phyloP scores from a whole-genome alignment of 2,888 invertebrate species.

The Willowsia nigromaculata region DNA sequence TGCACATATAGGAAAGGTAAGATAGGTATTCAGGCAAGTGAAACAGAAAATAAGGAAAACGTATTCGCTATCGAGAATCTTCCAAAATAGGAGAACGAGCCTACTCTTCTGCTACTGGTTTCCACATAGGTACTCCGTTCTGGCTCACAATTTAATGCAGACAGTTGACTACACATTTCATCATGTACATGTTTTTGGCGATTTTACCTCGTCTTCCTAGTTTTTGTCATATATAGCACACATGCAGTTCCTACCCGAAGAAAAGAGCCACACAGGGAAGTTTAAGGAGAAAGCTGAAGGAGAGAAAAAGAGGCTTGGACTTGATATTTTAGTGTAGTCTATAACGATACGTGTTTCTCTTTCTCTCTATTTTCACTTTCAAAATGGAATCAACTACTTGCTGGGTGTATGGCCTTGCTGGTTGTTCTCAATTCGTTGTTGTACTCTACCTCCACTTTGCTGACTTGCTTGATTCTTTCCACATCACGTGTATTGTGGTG shows the following conservation, averaged over 20 bases:
- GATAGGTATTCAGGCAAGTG: not conserved
- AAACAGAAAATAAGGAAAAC: not conserved
- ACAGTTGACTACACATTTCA: not conserved
- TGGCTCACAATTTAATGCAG: not conserved
- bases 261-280: constrained; percentile 61
- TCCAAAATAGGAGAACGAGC: not conserved
- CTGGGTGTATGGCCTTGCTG: not conserved
- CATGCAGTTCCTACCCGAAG: constrained; percentile 33
- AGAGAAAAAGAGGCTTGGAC: constrained; percentile 17
- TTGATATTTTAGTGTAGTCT: constrained; percentile 54
- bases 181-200: not conserved
- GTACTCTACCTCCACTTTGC: not conserved
- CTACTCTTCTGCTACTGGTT: not conserved
- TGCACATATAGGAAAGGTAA: not conserved
- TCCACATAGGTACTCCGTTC: no score
- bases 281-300: not conserved
- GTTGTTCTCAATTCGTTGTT: constrained; percentile 4
- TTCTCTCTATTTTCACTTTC: not conserved
- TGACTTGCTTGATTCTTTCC: not conserved
- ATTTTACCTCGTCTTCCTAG: not conserved
- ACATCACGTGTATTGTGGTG: not conserved
- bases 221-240: constrained; percentile 21
- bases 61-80: not conserved
- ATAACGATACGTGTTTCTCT: constrained; percentile 10
- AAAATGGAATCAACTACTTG: constrained; percentile 5